Evolutionary conservation across 2,113 vertebrate species (phyloP), one percentile per base, ranked within the genome.

Genomic region (Eulemur macaco): DNA sequence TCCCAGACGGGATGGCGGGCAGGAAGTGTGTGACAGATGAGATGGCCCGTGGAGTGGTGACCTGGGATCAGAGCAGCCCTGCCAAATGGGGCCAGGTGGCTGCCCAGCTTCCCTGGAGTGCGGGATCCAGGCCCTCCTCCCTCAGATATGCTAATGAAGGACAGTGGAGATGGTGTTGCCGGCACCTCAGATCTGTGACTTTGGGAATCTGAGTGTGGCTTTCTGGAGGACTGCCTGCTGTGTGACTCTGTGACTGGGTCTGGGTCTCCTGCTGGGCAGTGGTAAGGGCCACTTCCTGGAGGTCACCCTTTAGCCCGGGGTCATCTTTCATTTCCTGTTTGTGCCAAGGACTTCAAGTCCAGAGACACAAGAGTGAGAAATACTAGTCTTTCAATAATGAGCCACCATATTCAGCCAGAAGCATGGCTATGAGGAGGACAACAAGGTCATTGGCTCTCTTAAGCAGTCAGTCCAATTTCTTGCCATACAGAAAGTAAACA

Each of bases 71-170:
- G 34, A 74, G 76, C 14, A 9, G 82, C 76, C 11, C 42, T 86
- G 96, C 95, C 93, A 83, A 37, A 6, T 25, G 69, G 93, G 86
- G 56, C 93, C 96, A 96, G 96, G 93, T 97, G 97, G 93, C 94
- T 0, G 3, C 93, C 82, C 78, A 42, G 93, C 86, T 56, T 93
- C 92, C 86, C 81, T 8, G 69, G 58, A 56, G 90, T 8, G 15
- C 56, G 69, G 81, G 63, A 50, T 37, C 21, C 58, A 84, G 81
- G 50, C 77, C 73, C 64, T 69, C 52, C 42, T 42, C 86, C 85
- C 37, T 56, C 27, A 6, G n/a, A 71, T 66, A 31, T 74, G 88
- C 73, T 91, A 20, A 56, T 31, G 37, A 50, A 63, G 45, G 21
- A 27, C 34, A 9, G 14, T 1, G 31, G 34, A 17, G 63, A 2